Percentiles rank a stretch among this genome's conserved stretches.
These are phyloP conservation scores for Craterocephalus amniculus DNA, from an alignment of 2,797 vertebrate genomes.

Conservation along the genomic window DNA sequence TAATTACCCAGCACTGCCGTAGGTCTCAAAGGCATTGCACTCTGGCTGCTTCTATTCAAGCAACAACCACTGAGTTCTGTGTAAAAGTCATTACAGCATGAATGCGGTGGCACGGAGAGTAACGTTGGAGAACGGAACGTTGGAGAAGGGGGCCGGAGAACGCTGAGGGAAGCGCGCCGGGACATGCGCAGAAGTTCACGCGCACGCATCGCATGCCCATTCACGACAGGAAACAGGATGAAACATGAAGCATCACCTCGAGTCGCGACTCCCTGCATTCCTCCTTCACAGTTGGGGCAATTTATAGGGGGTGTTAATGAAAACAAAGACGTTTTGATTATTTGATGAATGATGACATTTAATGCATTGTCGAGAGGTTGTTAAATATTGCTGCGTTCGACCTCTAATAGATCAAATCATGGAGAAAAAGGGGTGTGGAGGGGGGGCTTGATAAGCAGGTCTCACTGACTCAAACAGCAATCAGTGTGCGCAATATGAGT, in stretches of 20 bases:
- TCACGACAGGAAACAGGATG: conserved; percentile 6
- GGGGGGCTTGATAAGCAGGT: conserved; percentile 10
- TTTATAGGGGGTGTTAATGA: conserved; percentile 48
- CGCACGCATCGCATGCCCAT: conserved; percentile 1
- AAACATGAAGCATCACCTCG: conserved; percentile 37
- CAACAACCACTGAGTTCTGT: conserved; percentile 75
- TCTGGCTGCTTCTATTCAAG: conserved; percentile 78
- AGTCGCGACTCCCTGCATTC: conserved; percentile 28
- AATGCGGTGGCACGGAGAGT: conserved; percentile 71
- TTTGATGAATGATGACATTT: conserved; percentile 42
- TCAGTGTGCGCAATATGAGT: conserved; percentile 17
- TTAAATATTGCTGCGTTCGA: conserved; percentile 9
- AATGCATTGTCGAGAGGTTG: conserved; percentile 18
- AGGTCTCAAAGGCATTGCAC: conserved; percentile 82
- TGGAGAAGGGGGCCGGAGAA: conserved; percentile 16
- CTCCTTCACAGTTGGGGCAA: conserved; percentile 36
- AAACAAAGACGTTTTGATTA: conserved; percentile 36
- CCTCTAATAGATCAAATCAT: conserved; percentile 18
- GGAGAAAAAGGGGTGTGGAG: neutral
- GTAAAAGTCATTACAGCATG: conserved; percentile 84
- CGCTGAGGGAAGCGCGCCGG: conserved; percentile 8
- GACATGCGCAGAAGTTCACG: conserved; percentile 36
- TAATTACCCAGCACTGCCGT: conserved; percentile 82
- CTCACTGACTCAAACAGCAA: conserved; percentile 10
- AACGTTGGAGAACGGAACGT: conserved; percentile 41